phyloP scores from a whole-genome alignment of 2,888 invertebrate species.

The Rutpela maculata region DNA sequence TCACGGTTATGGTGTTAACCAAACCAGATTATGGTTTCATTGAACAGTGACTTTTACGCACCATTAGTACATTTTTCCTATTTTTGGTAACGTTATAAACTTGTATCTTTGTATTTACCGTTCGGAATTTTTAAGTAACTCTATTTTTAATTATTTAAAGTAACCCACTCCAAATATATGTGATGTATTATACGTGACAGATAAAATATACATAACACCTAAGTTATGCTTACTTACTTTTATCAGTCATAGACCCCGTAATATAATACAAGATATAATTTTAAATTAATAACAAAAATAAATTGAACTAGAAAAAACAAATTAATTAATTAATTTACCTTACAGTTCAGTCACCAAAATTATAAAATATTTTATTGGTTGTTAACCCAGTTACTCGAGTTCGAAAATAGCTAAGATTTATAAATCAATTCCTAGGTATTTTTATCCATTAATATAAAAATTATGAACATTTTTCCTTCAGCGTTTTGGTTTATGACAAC shows the following conservation, averaged over 20 bases:
- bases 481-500: too few species aligned
- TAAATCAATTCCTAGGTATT: too few species aligned
- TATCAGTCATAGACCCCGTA: not conserved
- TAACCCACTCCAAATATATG: not conserved
- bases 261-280: too few species aligned
- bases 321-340: too few species aligned
- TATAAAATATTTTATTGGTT: too few species aligned
- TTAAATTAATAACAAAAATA: too few species aligned
- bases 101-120: not conserved
- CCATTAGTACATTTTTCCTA: not conserved
- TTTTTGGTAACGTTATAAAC: not conserved
- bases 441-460: too few species aligned
- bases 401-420: too few species aligned
- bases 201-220: not conserved
- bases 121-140: not conserved
- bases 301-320: too few species aligned
- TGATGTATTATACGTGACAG: not conserved
- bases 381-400: too few species aligned
- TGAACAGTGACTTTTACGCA: slow-evolving; percentile 1
- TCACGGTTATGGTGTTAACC: slow-evolving; percentile 4
- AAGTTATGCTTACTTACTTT: not conserved
- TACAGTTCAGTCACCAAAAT: too few species aligned
- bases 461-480: too few species aligned
- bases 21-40: not conserved
- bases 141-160: not conserved